Evolutionary conservation across 2,797 vertebrate species (phyloP).

Genomic region (Poeciliopsis gracilis): DNA sequence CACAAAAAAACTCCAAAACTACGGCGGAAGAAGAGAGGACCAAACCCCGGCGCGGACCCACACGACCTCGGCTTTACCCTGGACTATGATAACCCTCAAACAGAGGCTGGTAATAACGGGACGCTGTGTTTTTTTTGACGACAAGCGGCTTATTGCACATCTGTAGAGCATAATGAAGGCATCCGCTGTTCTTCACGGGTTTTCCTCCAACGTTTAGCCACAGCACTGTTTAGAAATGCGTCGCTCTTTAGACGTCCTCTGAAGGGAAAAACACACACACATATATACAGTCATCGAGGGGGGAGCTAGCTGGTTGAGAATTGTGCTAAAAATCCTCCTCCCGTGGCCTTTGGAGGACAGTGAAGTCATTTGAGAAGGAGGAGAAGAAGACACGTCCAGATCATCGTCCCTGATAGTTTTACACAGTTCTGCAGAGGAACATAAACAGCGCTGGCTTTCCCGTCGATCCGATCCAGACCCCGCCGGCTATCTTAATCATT

Average conservation of each 20-base stretch:
- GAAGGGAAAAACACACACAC: neutral
- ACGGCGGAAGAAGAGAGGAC: conserved; percentile 45
- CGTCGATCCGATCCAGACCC: conserved; percentile 32
- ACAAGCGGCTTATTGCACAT: conserved; percentile 73
- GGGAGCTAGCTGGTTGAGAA: conserved; percentile 2
- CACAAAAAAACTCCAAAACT: conserved; percentile 23
- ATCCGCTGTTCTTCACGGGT: conserved; percentile 75
- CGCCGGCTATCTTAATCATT: conserved; percentile 20
- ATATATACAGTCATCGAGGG: conserved; percentile 30
- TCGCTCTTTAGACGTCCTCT: conserved; percentile 54
- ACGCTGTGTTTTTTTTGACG: conserved; percentile 56
- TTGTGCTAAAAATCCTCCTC: conserved; percentile 39
- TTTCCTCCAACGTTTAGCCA: conserved; percentile 62
- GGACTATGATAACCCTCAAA: conserved; percentile 60
- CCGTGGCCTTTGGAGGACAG: conserved; percentile 63
- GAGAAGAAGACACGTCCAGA: conserved; percentile 63
- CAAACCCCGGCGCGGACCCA: conserved; percentile 43
- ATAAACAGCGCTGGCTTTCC: conserved; percentile 35
- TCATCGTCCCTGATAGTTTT: conserved; percentile 63
- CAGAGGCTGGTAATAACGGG: conserved; percentile 30
- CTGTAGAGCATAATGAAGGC: conserved; percentile 80
- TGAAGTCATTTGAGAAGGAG: conserved; percentile 74
- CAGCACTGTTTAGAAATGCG: conserved; percentile 69
- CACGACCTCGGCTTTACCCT: conserved; percentile 44
- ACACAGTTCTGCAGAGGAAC: conserved; percentile 28